Conservation (phyloP, 2,113 vertebrate genomes). For the Xenus cinereus region DNA sequence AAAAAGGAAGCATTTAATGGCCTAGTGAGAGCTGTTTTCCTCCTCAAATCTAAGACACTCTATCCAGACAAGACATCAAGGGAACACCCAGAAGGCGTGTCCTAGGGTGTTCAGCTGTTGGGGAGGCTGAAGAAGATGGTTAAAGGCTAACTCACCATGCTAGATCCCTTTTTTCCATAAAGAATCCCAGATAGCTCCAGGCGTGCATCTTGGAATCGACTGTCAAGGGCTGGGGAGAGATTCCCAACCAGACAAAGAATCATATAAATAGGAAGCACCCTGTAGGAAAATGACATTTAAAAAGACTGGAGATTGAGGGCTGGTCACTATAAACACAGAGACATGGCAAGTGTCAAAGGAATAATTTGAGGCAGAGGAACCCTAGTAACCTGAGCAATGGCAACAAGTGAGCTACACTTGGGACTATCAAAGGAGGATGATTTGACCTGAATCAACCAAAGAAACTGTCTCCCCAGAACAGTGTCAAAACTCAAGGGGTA, state of each 20-base stretch:
- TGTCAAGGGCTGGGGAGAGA: constrained; percentile 74
- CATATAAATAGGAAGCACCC: constrained; percentile 74
- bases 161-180: constrained; percentile 17
- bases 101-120: neutral
- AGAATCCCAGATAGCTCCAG: constrained; percentile 56
- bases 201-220: constrained; percentile 69
- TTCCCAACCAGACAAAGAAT: constrained; percentile 68
- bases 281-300: constrained; percentile 11
- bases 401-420: neutral
- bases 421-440: neutral
- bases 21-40: neutral
- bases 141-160: constrained; percentile 37
- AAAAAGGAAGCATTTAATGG: neutral
- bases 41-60: neutral
- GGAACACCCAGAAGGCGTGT: neutral
- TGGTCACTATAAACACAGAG: neutral
- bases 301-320: neutral
- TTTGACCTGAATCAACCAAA: neutral
- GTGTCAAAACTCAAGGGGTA: neutral
- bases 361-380: neutral
- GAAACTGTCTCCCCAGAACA: neutral
- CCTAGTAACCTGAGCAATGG: neutral
- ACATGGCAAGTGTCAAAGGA: neutral
- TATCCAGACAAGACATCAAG: neutral
- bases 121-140: neutral